Percentiles rank a stretch among this genome's conserved stretches.
Conservation (phyloP, 2,797 vertebrate species). For the Streptopelia turtur region DNA sequence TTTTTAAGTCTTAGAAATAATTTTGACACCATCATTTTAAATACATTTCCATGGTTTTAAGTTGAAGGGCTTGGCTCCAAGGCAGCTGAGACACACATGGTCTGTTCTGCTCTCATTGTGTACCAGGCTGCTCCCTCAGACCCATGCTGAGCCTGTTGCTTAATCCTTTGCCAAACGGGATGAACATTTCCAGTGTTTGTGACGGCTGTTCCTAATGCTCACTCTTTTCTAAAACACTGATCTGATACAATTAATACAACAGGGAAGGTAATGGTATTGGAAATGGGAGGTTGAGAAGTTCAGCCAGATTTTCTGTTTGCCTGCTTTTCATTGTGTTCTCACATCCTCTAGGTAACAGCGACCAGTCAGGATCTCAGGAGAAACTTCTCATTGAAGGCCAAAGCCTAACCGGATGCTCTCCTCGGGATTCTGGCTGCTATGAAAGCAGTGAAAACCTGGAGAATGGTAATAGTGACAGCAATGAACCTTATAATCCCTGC, state of each 20-base stretch:
- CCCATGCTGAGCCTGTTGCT: background rate
- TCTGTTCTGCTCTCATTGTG: background rate
- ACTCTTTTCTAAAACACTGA: background rate
- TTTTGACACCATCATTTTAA: background rate
- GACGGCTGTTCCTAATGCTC: background rate
- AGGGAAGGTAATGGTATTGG: background rate
- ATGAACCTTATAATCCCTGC: background rate
- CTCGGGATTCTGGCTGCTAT: constrained; percentile 97
- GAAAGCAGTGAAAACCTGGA: constrained; percentile 98
- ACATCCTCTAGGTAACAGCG: constrained; percentile 89
- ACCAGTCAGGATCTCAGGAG: constrained; percentile 95
- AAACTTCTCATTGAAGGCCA: constrained; percentile 91
- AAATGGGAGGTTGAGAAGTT: background rate
- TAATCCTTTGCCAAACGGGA: background rate
- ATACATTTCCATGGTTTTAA: background rate
- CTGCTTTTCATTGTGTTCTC: constrained; percentile 20
- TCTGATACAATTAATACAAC: background rate
- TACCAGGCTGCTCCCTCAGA: background rate
- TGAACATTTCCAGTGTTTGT: background rate
- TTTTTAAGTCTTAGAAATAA: background rate
- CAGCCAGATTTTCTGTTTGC: background rate
- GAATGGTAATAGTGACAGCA: constrained; percentile 87
- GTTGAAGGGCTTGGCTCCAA: background rate
- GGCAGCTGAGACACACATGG: background rate
- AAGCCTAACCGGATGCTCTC: constrained; percentile 88